Evolutionary conservation across 1,140 invertebrate species (phyloP).

Genomic region (Chrysopa pallens): DNA sequence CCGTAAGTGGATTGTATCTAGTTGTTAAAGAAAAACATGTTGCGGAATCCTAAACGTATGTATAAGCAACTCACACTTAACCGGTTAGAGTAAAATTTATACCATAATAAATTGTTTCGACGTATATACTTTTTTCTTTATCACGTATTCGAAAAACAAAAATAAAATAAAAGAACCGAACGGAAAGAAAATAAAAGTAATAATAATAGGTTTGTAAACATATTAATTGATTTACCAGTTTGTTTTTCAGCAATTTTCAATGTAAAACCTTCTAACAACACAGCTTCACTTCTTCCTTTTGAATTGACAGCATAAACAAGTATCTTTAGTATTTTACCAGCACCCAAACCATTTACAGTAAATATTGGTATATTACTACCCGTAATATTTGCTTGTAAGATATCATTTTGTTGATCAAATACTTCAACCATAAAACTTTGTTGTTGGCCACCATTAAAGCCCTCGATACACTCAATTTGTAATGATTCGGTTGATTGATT

Average conservation of each 20-base stretch:
- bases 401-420: constrained; percentile 42
- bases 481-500: constrained; percentile 66
- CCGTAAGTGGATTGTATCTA: too few relatives aligned
- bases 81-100: too few relatives aligned
- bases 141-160: constrained; percentile 13
- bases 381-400: constrained; percentile 48
- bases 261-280: constrained; percentile 40
- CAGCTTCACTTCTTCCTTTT: constrained; percentile 37
- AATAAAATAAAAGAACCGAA: neutral
- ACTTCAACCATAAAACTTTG: constrained; percentile 54
- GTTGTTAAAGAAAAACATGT: too few relatives aligned
- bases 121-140: too few relatives aligned
- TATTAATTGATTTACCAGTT: constrained; percentile 39
- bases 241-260: constrained; percentile 62
- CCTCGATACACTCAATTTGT: constrained; percentile 56
- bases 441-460: constrained; percentile 60
- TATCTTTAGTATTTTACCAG: constrained; percentile 48
- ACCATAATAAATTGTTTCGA: too few relatives aligned
- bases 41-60: too few relatives aligned
- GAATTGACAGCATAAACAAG: constrained; percentile 40
- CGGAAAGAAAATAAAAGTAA: neutral
- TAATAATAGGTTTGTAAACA: neutral
- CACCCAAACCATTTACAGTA: constrained; percentile 43
- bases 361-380: constrained; percentile 40
- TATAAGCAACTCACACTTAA: too few relatives aligned